Evolutionary conservation across 2,888 invertebrate genomes (phyloP), one percentile per base, ranked within the genome.

Genomic region (Anorthoa munda): DNA sequence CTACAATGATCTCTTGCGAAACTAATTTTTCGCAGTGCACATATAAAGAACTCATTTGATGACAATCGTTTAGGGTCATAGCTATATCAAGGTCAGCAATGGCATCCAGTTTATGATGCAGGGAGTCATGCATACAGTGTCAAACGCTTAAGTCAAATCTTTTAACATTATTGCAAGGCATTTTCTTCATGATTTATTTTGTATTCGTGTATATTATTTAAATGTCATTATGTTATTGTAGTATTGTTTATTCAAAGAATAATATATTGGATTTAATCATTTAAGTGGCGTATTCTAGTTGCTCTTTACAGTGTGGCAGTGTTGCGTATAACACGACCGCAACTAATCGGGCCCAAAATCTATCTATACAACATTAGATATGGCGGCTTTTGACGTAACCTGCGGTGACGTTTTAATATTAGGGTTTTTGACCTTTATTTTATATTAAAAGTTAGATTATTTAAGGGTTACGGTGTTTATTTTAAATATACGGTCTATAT

Each of bases 271-370:
- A 58, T 67, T 67, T 66, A 73, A 55, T 81, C 70, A 15, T 66
- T 48, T 63, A 56, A 71, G 55, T 82, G 71, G 31, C n/a, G 39
- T 71, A 63, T 68, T 66, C 45, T 31, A 63, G 46, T 66, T 53
- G 66, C 66, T 58, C 59, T 82, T 71, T 72, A 50, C 71, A 53
- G 50, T 63, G n/a, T 66, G 51, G 23, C 55, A 48, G 66, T 45
- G 59, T 82, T 75, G 75, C 79, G 71, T 66, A 78, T 66, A 71
- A 51, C 48, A 67, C n/a, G 59, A 72, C 82, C 75, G 60, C 69
- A 79, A 75, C 79, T 68, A 81, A 79, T 82, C 75, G 69, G 59
- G 69, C 79, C 68, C 73, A 81, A 73, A 81, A 77, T 69, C 51
- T 82, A 63, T 71, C 65, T 70, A 63, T 67, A 66, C 58, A 48